A percentile compares a stretch with the other conserved stretches of the same genome.
Evolutionary conservation across 2,113 vertebrate genomes (phyloP).

Genomic region (Saimiri boliviensis): DNA sequence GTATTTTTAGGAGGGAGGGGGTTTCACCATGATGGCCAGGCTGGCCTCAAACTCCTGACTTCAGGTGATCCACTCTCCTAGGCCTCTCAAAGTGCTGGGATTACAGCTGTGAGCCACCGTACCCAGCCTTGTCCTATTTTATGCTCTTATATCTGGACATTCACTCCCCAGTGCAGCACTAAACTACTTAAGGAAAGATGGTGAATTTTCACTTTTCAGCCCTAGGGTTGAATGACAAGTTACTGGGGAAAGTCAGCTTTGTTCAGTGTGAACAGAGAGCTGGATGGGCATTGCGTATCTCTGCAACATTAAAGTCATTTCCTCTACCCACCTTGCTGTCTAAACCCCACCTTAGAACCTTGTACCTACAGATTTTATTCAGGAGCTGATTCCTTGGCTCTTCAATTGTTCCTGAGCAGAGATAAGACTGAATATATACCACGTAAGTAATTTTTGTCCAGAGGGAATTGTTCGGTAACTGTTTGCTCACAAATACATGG

Average conservation of each 20-base stretch:
- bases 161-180: not conserved
- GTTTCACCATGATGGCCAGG: no score
- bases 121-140: no score
- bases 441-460: not conserved
- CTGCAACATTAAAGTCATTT: rapidly evolving
- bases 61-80: no score
- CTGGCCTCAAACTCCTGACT: no score
- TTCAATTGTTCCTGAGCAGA: not conserved
- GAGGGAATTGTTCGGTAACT: not conserved
- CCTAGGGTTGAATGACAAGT: not conserved
- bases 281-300: not conserved
- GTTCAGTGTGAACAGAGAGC: not conserved
- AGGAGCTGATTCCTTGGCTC: not conserved
- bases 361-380: not conserved
- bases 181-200: not conserved
- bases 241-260: not conserved
- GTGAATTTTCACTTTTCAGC: not conserved
- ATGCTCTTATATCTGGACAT: not conserved
- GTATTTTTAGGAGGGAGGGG: no score
- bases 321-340: not conserved
- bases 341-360: not conserved
- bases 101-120: no score
- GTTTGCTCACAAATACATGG: not conserved
- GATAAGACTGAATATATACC: not conserved
- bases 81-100: no score